Base-by-base conservation (phyloP, 2,797 vertebrate genomes). In the Silurus aristotelis region DNA sequence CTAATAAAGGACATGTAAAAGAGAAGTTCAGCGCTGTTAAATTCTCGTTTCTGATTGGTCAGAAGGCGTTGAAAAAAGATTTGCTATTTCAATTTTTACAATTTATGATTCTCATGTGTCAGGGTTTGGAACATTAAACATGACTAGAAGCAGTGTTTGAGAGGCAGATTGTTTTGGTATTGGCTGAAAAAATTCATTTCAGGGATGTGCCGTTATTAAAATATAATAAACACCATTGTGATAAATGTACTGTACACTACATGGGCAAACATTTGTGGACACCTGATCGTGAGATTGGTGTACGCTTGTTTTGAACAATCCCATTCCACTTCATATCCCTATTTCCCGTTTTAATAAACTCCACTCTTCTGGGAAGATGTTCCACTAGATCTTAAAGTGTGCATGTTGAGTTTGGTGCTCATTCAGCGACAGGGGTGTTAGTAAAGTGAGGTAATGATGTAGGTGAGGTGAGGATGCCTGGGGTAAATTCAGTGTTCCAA, bases 1-100 rank as follows among this genome's bases (percentile, higher is more conserved):
- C n/a, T 9, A 6, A 38, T 67, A 78, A 15, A 68, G 60, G 27
- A 78, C 56, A 20, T 6, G 10, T 12, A 52, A n/a, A 10, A 72
- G 46, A 2, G 56, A 76, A 15, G 27, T 22, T 14, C 56, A 17
- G 73, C 2, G 0, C 1, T 25, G 10, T n/a, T 13, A 7, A 55
- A 56, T 56, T 75, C 48, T 75, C 56, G 13, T 17, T 25, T 13
- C 71, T 55, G 71, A 73, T 73, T 77, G 73, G 75, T 77, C 27
- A 31, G 55, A 77, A 31, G 55, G 6, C 12, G 25, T 77, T 27
- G 2, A 56, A 19, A 27, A 2, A 31, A 38, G 38, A 38, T 75
- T 17, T 75, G 31, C 55, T 58, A 4, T 5, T 38, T 38, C 4
- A 38, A 38, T 38, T 38, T 48, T 48, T 48, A 3, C 8, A 20